These are phyloP conservation scores for Gryllus longicercus DNA, from an alignment of 2,888 invertebrate species.

Conservation along the genomic window DNA sequence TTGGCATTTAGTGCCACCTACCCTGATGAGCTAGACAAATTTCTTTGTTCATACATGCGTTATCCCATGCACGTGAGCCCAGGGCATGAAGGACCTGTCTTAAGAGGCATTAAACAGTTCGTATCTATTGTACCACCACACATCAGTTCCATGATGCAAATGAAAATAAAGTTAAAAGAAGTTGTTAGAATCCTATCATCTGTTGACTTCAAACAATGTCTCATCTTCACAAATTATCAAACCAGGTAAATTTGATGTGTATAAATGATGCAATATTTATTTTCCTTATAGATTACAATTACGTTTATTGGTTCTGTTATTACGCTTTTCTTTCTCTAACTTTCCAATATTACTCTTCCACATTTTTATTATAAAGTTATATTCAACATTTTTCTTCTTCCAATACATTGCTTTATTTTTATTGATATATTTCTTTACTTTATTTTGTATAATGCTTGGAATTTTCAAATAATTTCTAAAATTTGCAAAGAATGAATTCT, in stretches of 20 bases:
- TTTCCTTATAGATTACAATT: no score
- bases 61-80: slow-evolving; percentile 74
- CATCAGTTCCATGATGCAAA: slow-evolving; percentile 62
- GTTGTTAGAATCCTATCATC: slow-evolving; percentile 65
- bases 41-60: slow-evolving; percentile 72
- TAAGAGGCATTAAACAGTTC: slow-evolving; percentile 81
- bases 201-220: slow-evolving; percentile 80
- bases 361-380: no score
- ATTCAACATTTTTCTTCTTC: no score
- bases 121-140: slow-evolving; percentile 60
- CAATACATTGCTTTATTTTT: no score
- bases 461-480: no score
- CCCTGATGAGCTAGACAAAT: slow-evolving; percentile 66
- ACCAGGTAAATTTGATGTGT: slow-evolving; percentile 51
- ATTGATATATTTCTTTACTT: no score
- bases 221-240: slow-evolving; percentile 89
- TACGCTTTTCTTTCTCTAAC: no score
- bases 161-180: slow-evolving; percentile 57
- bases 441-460: no score
- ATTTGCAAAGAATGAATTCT: no score
- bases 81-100: slow-evolving; percentile 59
- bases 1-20: slow-evolving; percentile 93
- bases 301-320: no score
- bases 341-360: no score
- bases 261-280: no score